A percentile compares a stretch with the other conserved stretches of the same genome.
These are phyloP conservation scores for Kradibia gibbosae DNA, from an alignment of 1,140 invertebrate genomes.

Conservation along the genomic window DNA sequence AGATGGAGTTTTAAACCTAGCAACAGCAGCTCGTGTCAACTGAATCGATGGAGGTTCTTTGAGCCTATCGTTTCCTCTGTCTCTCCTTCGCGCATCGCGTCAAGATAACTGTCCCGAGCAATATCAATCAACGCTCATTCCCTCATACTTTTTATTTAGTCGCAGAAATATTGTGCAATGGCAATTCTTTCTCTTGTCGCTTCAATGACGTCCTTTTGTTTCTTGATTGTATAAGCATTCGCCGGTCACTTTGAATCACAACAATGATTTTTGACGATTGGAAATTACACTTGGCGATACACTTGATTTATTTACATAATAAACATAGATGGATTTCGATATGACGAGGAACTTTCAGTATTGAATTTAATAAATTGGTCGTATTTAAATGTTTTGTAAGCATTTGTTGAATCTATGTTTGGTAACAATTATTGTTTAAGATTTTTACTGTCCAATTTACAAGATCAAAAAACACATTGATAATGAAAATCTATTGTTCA, in stretches of 20 bases:
- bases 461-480: no score
- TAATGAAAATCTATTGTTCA: no score
- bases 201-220: conserved; percentile 17
- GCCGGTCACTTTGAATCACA: neutral
- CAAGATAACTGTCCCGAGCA: conserved; percentile 39
- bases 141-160: conserved; percentile 36
- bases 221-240: conserved; percentile 10
- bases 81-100: conserved; percentile 23
- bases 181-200: conserved; percentile 16
- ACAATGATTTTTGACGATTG: neutral
- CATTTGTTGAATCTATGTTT: no score
- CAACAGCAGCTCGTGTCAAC: conserved; percentile 21
- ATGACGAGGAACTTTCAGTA: no score
- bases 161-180: conserved; percentile 28
- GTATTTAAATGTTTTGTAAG: no score
- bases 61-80: conserved; percentile 19
- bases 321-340: no score
- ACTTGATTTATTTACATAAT: neutral
- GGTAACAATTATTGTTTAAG: no score
- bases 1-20: conserved; percentile 15
- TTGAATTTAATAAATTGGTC: no score
- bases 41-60: conserved; percentile 44
- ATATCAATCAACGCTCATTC: conserved; percentile 46
- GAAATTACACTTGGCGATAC: neutral
- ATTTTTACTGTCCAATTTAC: no score